Conservation (phyloP, 2,888 invertebrate genomes). For the Hirudinaria manillensis region DNA sequence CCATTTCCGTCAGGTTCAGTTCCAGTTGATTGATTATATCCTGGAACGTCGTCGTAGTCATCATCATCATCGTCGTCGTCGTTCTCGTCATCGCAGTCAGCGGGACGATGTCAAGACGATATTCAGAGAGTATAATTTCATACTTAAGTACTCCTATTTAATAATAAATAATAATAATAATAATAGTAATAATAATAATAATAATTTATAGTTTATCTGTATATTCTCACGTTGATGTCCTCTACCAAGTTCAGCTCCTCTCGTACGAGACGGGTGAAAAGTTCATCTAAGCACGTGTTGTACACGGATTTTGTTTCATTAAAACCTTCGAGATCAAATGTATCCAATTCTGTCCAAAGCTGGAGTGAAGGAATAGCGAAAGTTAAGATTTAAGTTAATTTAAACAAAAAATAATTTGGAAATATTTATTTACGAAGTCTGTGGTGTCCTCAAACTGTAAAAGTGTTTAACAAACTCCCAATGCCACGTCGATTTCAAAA, state of each 20-base stretch:
- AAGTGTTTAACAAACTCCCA: too few species aligned
- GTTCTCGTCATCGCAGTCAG: too few species aligned
- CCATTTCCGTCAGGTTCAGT: conserved; percentile 19
- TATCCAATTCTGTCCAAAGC: conserved; percentile 14
- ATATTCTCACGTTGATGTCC: background rate
- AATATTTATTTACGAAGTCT: too few species aligned
- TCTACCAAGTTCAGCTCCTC: conserved; percentile 13
- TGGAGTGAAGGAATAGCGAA: background rate
- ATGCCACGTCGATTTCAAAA: too few species aligned
- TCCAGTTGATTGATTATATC: conserved; percentile 26
- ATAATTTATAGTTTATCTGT: too few species aligned
- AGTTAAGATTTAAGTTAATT: background rate
- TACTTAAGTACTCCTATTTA: too few species aligned
- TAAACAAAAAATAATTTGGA: background rate
- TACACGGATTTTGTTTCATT: background rate
- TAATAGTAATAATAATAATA: too few species aligned
- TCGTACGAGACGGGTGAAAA: background rate
- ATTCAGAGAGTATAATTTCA: background rate
- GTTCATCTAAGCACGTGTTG: background rate
- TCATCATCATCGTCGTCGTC: too few species aligned
- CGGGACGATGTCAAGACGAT: background rate
- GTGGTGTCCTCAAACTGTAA: too few species aligned
- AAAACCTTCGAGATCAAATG: background rate
- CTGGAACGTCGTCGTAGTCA: background rate
- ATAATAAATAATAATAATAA: too few species aligned